Evolutionary conservation across 2,888 invertebrate genomes (phyloP), one percentile per base, ranked within the genome.

Genomic region (Gymnocheta viridis): DNA sequence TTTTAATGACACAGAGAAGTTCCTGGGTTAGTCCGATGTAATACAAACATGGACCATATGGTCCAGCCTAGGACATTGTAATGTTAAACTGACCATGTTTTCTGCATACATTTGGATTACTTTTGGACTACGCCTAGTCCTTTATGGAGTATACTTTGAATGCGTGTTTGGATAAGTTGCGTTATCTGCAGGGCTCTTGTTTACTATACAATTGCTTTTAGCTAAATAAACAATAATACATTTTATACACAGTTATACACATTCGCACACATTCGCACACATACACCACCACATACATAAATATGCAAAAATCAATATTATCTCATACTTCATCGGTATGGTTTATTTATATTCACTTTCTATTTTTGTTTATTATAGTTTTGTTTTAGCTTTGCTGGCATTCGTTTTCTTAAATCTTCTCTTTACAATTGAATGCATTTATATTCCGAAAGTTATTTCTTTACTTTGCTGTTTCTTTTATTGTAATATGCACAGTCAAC

Each of bases 391-490:
- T 29, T 66, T 32, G 44, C 24, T 66, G 17, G 27, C 14, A 29
- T 56, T n/a, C 54, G 54, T 69, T 56, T 41, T 29, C 14, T 70
- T 69, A 56, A 69, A 41, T 69, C 56, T 56, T 56, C 2, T 41
- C 9, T 14, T 22, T 32, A 35, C 24, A 35, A 24, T 67, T 12
- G 49, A 67, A 51, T 51, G 51, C 49, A 27, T 44, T 54, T 49
- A 47, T 14, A 66, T 66, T 7, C 47, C 47, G 66, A 66, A 47
- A 66, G 47, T 66, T 19, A 66, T 29, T 47, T 47, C 29, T 22
- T 19, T 72, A 2, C 29, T 70, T 10, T 41, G 10, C 22, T 54
- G n/a, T n/a, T 19, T 41, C 17, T 4, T 35, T 64, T 17, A 29
- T 17, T 17, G 4, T 24, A 32, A 44, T 47, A 17, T 44, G n/a